Evolutionary conservation across 2,797 vertebrate species (phyloP), one percentile per base, ranked within the genome.

Genomic region (Balearica regulorum): DNA sequence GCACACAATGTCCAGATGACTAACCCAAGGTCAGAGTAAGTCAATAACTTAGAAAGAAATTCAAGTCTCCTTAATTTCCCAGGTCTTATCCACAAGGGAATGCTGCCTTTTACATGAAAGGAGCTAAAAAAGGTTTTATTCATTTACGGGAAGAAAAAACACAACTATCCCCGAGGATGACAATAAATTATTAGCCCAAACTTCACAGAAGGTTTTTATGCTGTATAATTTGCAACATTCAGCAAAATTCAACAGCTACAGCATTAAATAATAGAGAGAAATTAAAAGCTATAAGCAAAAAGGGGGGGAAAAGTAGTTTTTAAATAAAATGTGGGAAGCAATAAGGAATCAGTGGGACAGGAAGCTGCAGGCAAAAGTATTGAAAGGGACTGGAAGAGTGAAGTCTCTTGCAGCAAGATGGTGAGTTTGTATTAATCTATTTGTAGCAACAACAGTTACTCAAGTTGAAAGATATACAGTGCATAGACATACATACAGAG

Each of bases 261-360:
- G 53, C 78, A 89, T 96, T 95, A 97, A 97, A 97, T 96, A 95
- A 96, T 81, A 62, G 26, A 73, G 28, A 93, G 28, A 97, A 97
- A 98, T 97, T 95, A 96, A 96, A 94, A 93, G 78, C 64, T 96
- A 84, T 94, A 94, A 90, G 90, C 87, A 97, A 94, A 55, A 53
- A 25, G 26, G 24, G 15, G 5, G 4, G 0, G 25, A 81, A 39
- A 78, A 35, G 86, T 64, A 69, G 1, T 2, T 90, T 98, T 93
- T 95, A 43, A 89, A 16, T 95, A 89, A 95, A 83, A 89, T 90
- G 51, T 88, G 64, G 64, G 60, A 90, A 53, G 3, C 91, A 95
- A 54, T 55, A 64, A 77, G 29, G 80, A 96, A 85, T 89, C 66
- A 25, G 35, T 77, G 76, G 83, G 76, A 70, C 69, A 66, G 46